Evolutionary conservation across 2,797 vertebrate genomes (phyloP), one percentile per base, ranked within the genome.

Genomic region (Sebastes cheni): DNA sequence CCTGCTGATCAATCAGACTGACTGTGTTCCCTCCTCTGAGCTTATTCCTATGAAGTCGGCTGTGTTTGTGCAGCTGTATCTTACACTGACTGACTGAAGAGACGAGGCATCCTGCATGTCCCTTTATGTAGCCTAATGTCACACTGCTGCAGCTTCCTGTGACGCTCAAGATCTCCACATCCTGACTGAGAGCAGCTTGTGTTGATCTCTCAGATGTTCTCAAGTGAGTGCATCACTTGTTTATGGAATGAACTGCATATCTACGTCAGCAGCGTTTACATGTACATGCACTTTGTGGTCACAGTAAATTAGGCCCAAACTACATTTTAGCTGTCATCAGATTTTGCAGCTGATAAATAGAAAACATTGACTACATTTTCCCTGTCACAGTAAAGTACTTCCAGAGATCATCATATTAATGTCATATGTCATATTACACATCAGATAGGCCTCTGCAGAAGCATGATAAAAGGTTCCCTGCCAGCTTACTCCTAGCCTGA

Each of bases 81-180:
- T 22, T 54, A 54, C 52, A 16, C 68, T 20, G 70, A 67, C 54
- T 67, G 67, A 77, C 60, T 84, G 68, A 72, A 36, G 74, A 79
- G 67, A 80, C 13, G 50, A 42, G 22, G 65, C 80, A 80, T 85
- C 83, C 83, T 86, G 79, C 46, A 4, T 30, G 34, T 14, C 46
- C 46, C 82, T 87, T 86, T 89, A 83, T 88, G 72, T 30, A 52
- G 50, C 8, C 18, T 52, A 46, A 54, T 87, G 77, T 81, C 61
- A 46, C 58, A 56, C 52, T 20, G 54, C 59, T 71, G 54, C 69
- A 81, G 75, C 84, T 92, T 95, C 92, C 92, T 93, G 88, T 95
- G 92, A 94, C 83, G 79, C 16, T 68, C 61, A 5, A 78, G 9
- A 39, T 42, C 34, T 10, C 34, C 16, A 81, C 84, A 68, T 67